These are phyloP conservation scores for Heptranchias perlo DNA, from an alignment of 2,113 vertebrate species.

Conservation along the genomic window DNA sequence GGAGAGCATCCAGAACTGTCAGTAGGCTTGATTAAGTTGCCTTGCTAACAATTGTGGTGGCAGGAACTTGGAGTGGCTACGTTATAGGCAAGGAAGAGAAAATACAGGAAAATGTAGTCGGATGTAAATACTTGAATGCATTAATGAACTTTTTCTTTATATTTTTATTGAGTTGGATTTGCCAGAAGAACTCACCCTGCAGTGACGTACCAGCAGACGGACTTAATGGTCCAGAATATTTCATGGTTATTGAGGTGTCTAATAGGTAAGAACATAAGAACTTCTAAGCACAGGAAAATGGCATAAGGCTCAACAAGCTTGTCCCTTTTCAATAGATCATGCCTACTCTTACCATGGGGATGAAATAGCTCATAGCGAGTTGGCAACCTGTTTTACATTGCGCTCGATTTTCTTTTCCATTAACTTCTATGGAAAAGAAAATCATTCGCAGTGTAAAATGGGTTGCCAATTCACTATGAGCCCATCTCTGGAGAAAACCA, in stretches of 20 bases:
- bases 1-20: neutral
- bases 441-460: neutral
- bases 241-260: neutral
- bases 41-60: neutral
- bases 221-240: constrained; percentile 13
- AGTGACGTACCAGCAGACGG: neutral
- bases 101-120: neutral
- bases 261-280: constrained; percentile 17
- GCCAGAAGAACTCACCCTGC: constrained; percentile 22
- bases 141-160: neutral
- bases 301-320: neutral
- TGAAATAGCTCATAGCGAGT: neutral
- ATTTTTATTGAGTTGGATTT: constrained; percentile 12
- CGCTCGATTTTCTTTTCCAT: neutral
- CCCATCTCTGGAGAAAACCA: too few relatives aligned
- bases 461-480: neutral
- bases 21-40: neutral
- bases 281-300: neutral
- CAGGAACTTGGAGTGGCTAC: neutral
- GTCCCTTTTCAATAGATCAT: neutral
- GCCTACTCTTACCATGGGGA: neutral
- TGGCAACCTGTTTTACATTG: neutral
- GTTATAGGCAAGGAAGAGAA: neutral
- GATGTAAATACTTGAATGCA: neutral
- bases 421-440: neutral